Percentiles rank a stretch among this genome's conserved stretches.
phyloP scores from a whole-genome alignment of 2,113 vertebrate species.

The Maccullochella peelii region DNA sequence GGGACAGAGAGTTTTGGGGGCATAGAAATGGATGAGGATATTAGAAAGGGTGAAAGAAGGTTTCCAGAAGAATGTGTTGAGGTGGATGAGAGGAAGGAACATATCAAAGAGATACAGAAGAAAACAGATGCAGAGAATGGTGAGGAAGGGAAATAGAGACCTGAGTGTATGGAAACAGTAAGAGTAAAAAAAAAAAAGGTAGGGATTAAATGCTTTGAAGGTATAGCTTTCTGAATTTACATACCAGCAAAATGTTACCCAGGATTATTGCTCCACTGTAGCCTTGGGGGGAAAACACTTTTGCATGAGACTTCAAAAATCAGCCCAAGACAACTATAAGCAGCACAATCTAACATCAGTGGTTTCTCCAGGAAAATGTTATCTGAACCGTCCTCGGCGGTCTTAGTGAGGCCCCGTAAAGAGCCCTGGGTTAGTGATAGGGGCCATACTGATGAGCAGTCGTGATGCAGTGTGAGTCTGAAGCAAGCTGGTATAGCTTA shows the following conservation, averaged over 20 bases:
- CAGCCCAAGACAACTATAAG: constrained; percentile 51
- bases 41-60: constrained; percentile 41
- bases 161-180: constrained; percentile 34
- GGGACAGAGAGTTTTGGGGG: constrained; percentile 60
- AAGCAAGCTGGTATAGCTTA: constrained; percentile 50
- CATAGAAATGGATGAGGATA: constrained; percentile 47
- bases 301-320: constrained; percentile 57
- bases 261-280: constrained; percentile 48
- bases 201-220: constrained; percentile 69
- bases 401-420: constrained; percentile 52
- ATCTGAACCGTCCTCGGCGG: constrained; percentile 50
- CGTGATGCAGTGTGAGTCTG: constrained; percentile 45
- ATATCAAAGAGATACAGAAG: constrained; percentile 43
- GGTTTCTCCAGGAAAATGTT: constrained; percentile 56
- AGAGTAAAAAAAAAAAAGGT: constrained; percentile 18
- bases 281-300: constrained; percentile 55
- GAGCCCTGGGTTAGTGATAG: constrained; percentile 60
- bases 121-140: constrained; percentile 39
- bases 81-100: constrained; percentile 54
- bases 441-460: constrained; percentile 63
- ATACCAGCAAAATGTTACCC: constrained; percentile 61
- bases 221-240: constrained; percentile 67
- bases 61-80: constrained; percentile 49
- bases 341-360: constrained; percentile 59
- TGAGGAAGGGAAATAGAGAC: constrained; percentile 37